phyloP scores from a whole-genome alignment of 2,888 invertebrate species.

The Lasioglossum morio region DNA sequence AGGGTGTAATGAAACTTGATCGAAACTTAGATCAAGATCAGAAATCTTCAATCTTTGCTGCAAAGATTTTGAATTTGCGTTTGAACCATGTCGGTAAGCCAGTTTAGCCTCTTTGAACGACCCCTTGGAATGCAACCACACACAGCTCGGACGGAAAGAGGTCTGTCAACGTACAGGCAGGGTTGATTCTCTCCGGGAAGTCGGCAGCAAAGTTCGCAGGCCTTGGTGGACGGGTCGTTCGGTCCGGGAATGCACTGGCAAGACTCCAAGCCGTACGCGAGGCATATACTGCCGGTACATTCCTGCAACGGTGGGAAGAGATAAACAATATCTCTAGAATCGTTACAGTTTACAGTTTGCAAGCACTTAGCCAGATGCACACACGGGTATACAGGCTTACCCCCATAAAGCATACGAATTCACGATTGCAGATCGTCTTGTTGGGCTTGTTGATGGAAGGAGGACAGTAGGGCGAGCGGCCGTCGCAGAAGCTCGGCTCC shows the following conservation, averaged over 20 bases:
- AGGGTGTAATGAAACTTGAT: no score
- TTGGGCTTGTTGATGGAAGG: constrained; percentile 96
- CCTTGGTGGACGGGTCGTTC: constrained; percentile 92
- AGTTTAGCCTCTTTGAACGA: neutral
- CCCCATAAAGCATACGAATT: constrained; percentile 98
- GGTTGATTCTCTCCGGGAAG: constrained; percentile 92
- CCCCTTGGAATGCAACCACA: neutral
- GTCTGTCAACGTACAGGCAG: constrained; percentile 87
- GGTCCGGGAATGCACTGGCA: constrained; percentile 95
- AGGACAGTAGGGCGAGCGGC: constrained; percentile 95
- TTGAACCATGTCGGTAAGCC: neutral
- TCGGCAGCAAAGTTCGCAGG: constrained; percentile 97
- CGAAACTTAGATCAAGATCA: neutral
- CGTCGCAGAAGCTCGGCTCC: constrained; percentile 96
- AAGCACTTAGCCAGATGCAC: neutral
- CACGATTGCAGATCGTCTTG: constrained; percentile 97
- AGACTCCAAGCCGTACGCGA: constrained; percentile 97
- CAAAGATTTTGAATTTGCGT: neutral
- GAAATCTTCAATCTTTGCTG: neutral
- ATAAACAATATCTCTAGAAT: neutral
- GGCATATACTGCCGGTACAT: constrained; percentile 99
- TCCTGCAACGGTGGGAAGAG: constrained; percentile 87
- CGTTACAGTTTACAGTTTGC: neutral
- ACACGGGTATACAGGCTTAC: constrained; percentile 86
- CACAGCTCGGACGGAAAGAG: neutral